A percentile compares a stretch with the other conserved stretches of the same genome.
phyloP scores from a whole-genome alignment of 2,797 vertebrate genomes.

The Melanotaenia parkinsoni region DNA sequence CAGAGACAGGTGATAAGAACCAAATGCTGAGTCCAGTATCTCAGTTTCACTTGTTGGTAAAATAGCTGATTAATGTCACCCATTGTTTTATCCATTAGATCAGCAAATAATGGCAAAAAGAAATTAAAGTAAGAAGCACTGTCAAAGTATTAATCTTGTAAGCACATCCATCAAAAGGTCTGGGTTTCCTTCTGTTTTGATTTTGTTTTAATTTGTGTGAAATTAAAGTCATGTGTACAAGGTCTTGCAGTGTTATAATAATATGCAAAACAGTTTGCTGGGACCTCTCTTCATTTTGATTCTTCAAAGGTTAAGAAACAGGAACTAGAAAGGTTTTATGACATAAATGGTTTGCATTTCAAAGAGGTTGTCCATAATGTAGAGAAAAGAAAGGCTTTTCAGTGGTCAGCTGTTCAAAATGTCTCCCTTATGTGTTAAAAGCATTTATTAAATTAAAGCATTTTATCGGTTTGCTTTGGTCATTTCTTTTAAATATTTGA shows the following conservation, averaged over 20 bases:
- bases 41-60: background rate
- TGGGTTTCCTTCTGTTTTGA: conserved; percentile 9
- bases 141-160: background rate
- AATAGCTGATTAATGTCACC: background rate
- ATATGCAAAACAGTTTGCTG: background rate
- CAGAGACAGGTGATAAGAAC: conserved; percentile 1
- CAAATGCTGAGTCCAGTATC: background rate
- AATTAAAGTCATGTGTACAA: background rate
- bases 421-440: background rate
- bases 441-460: too few species aligned
- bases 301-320: conserved; percentile 7
- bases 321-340: background rate
- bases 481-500: too few species aligned
- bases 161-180: background rate
- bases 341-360: background rate
- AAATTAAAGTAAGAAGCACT: background rate
- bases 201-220: background rate
- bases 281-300: conserved; percentile 4
- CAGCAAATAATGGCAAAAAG: fast-evolving
- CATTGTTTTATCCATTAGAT: background rate
- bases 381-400: background rate
- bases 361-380: background rate
- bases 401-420: background rate
- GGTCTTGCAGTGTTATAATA: background rate
- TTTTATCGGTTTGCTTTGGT: too few species aligned